Base-by-base conservation (phyloP, 2,113 vertebrate genomes). In the Pitta sordida region DNA sequence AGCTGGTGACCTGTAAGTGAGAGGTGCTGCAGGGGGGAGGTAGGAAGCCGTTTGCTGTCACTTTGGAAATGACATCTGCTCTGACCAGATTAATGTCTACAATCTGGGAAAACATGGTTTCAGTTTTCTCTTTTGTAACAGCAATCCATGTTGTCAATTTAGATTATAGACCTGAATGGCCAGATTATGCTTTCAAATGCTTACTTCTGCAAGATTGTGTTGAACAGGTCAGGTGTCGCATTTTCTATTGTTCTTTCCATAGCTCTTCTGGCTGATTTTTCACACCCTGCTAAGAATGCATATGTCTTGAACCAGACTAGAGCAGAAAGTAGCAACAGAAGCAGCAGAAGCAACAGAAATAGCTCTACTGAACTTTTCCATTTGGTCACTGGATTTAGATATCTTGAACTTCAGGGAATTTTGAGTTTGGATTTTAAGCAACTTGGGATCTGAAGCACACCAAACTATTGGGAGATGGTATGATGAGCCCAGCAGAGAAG, bases 81-180 rank as follows among this genome's bases (percentile, higher is more conserved):
- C 49, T 0, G 0, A 53, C 10, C 3, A 14, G 74, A 74, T 69
- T 79, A 76, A 65, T 69, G 63, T 73, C 41, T 6, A 0, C 63
- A 91, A 58, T 83, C 51, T 55, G 41, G 71, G 63, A 96, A 94
- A 94, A 91, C 68, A 63, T 10, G 51, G 59, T 88, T 94, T 94
- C 59, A 17, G 26, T 88, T 94, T 94, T 91, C 79, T 85, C 67
- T 88, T 83, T 83, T 93, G 75, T 90, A 83, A 59, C 16, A 86
- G 58, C 43, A 83, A 68, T 60, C 73, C 1, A 0, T n/a, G 41
- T 75, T 84, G 69, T 90, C 94, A 86, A 44, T 0, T 91, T 86
- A 92, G 83, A 94, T 93, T 88, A 86, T 23, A 60, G 58, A 83
- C 29, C 44, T 6, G 3, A 91, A 79, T 0, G 0, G 34, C 36